Evolutionary conservation across 2,113 vertebrate genomes (phyloP).

Genomic region (human (Homo sapiens)): DNA sequence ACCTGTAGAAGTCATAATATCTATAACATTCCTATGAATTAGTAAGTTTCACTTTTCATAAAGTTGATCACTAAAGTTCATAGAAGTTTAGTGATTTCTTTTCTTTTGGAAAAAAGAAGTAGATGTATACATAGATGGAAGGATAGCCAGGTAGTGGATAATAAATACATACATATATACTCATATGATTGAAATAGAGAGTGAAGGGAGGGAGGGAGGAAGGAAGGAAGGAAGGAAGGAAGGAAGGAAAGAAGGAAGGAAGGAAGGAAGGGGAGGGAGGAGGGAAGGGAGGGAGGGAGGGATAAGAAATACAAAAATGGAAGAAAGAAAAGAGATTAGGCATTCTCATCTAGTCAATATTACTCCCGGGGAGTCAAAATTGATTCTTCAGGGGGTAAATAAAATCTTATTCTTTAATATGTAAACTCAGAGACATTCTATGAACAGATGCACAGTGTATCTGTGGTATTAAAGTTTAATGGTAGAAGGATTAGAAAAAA

Average conservation of each 20-base stretch:
- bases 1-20: background rate
- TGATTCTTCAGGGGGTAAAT: background rate
- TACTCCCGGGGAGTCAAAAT: background rate
- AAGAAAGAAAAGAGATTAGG: too few relatives aligned
- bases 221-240: accelerated
- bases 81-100: background rate
- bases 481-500: background rate
- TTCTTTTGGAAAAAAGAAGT: background rate
- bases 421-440: background rate
- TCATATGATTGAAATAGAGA: background rate
- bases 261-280: too few relatives aligned
- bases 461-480: background rate
- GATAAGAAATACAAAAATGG: too few relatives aligned
- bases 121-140: background rate
- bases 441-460: background rate
- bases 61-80: background rate
- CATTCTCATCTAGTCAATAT: background rate
- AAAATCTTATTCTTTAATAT: background rate
- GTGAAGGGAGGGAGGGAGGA: background rate
- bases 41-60: background rate
- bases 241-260: background rate
- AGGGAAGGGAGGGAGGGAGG: too few relatives aligned
- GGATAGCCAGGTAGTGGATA: background rate
- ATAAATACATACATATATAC: accelerated
- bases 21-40: background rate